Base-by-base conservation (phyloP, 2,797 vertebrate genomes). In the Podarcis lilfordi region DNA sequence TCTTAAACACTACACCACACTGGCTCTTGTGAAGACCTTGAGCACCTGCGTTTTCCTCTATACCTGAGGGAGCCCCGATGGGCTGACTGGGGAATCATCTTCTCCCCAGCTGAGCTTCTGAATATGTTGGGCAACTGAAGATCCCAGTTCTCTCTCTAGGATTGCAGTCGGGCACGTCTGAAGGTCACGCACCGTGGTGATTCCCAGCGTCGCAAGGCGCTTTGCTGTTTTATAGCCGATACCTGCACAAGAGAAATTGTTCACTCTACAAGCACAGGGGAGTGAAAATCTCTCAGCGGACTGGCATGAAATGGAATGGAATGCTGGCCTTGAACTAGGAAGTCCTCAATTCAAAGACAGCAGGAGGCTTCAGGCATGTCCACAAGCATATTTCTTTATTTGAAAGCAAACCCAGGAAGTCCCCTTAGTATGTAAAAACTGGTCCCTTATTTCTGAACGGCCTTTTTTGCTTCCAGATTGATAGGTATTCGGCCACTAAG, bases 61-160 rank as follows among this genome's bases (percentile, higher is more conserved):
- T 96, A 99, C 98, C 98, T 98, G 98, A 61, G 98, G 98, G 27
- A 97, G 97, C 35, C 98, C 97, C 1, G 97, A 96, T 0, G 98
- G 97, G 1, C 94, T 96, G 45, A 99, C 98, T 2, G 97, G 96
- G 23, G 98, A 97, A 37, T 97, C 94, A 68, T 99, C 98, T 35
- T 98, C 94, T 75, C 98, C 98, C 0, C 96, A 93, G 78, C 97
- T 96, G 84, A 99, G 97, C 89, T 96, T 98, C 89, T 97, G 98
- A 69, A 99, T 93, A 64, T 97, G 97, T 89, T 97, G 97, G 90
- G 97, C 98, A 21, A 84, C 45, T 19, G 93, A 69, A 61, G 89
- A 92, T 50, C 98, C 98, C 19, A 99, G 96, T 89, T 98, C 98
- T 88, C 91, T 97, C 84, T 95, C 97, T 83, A 99, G 87, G 5